These are phyloP conservation scores for Drosophila yakuba DNA, from an alignment of 1,140 invertebrate genomes.

Conservation along the genomic window DNA sequence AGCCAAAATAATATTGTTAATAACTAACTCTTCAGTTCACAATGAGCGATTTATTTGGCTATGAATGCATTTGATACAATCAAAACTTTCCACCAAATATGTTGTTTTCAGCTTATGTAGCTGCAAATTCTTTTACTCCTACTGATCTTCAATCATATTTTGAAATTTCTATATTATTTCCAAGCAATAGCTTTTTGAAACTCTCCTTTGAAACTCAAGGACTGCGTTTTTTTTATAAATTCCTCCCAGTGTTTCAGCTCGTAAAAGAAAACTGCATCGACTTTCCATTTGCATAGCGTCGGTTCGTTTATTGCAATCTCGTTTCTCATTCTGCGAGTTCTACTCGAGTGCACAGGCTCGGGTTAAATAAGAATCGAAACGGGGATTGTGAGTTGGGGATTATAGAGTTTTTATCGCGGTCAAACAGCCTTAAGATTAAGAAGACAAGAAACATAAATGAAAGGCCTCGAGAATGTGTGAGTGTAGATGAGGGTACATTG, in stretches of 20 bases:
- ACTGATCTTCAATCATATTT: no score
- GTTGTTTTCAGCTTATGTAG: no score
- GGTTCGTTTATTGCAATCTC: constrained; percentile 52
- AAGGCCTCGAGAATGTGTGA: constrained; percentile 63
- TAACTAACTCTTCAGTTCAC: no score
- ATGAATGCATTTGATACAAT: no score
- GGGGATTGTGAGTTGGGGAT: constrained; percentile 29
- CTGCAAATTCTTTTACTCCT: no score
- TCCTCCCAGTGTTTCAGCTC: no score
- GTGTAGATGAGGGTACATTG: constrained; percentile 54
- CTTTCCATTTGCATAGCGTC: constrained; percentile 42
- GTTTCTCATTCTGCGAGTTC: constrained; percentile 44
- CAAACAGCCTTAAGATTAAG: constrained; percentile 79
- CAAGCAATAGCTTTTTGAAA: no score
- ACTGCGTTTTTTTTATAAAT: background rate
- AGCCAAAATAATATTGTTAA: no score
- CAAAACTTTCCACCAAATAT: no score
- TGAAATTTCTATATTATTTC: no score
- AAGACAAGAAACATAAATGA: constrained; percentile 77
- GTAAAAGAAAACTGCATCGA: background rate
- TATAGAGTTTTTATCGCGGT: constrained; percentile 72
- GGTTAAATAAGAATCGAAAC: constrained; percentile 55
- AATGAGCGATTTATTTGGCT: no score
- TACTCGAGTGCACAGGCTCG: constrained; percentile 36
- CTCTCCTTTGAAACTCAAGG: background rate